These are phyloP conservation scores for Cosmorhoe ocellata DNA, from an alignment of 2,888 invertebrate genomes.

Conservation along the genomic window DNA sequence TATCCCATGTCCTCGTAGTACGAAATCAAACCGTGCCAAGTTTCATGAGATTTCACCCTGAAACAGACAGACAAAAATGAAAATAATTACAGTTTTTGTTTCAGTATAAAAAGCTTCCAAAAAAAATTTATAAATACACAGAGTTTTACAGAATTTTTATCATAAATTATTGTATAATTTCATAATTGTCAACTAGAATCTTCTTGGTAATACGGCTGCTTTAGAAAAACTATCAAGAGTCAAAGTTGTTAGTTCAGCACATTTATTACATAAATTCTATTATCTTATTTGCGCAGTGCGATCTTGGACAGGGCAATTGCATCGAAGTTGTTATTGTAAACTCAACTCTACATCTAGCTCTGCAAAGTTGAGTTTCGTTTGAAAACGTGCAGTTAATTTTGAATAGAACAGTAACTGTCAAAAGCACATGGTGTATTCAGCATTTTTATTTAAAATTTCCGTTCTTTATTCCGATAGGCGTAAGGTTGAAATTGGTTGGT, in stretches of 20 bases:
- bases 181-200: too few species aligned
- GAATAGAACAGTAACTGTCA: conserved; percentile 48
- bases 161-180: too few species aligned
- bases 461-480: conserved; percentile 11
- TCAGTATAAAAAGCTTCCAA: too few species aligned
- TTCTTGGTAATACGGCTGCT: not conserved
- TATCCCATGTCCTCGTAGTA: too few species aligned
- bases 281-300: conserved; percentile 52
- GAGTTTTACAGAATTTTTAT: too few species aligned
- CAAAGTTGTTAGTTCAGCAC: conserved; percentile 19
- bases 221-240: conserved; percentile 4
- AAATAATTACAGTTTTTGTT: too few species aligned
- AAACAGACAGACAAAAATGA: too few species aligned
- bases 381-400: conserved; percentile 26
- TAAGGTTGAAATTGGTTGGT: conserved; percentile 20
- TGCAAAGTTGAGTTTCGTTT: conserved; percentile 15
- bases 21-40: too few species aligned
- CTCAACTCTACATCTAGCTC: conserved; percentile 2
- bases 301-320: conserved; percentile 22
- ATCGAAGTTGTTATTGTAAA: conserved; percentile 31
- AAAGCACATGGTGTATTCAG: conserved; percentile 42
- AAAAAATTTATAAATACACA: too few species aligned
- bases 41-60: too few species aligned
- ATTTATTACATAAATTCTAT: conserved; percentile 38
- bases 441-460: conserved; percentile 28